These are phyloP conservation scores for Sabellastarte sp. DNA, from an alignment of 2,888 invertebrate genomes.

Conservation along the genomic window DNA sequence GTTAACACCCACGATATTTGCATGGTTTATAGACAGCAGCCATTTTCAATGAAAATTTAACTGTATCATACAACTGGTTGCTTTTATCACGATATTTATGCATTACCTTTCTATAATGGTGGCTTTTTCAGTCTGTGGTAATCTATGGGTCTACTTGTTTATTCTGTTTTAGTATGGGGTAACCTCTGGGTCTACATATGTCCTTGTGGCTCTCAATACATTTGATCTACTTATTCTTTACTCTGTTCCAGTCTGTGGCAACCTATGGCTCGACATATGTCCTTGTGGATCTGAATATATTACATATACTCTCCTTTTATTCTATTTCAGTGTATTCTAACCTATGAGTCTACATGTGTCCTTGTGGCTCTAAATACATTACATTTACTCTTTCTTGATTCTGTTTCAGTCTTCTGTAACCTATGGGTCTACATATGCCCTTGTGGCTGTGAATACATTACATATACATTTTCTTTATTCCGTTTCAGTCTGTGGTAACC, in stretches of 20 bases:
- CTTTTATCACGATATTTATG: too few species aligned
- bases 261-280: slow-evolving; percentile 50
- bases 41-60: too few species aligned
- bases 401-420: slow-evolving; percentile 40
- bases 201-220: slow-evolving; percentile 51
- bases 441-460: slow-evolving; percentile 52
- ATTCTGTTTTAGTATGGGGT: slow-evolving; percentile 40
- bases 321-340: slow-evolving; percentile 39
- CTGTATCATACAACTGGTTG: too few species aligned
- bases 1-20: too few species aligned
- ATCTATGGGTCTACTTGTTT: too few species aligned
- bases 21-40: too few species aligned
- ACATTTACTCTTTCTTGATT: too few species aligned
- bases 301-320: too few species aligned
- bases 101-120: too few species aligned
- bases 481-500: slow-evolving; percentile 40
- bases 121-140: too few species aligned
- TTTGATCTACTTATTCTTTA: too few species aligned
- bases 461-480: too few species aligned
- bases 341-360: slow-evolving; percentile 50
- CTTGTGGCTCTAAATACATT: slow-evolving; percentile 51
- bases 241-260: slow-evolving; percentile 39
- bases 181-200: slow-evolving; percentile 48
- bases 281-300: slow-evolving; percentile 50
- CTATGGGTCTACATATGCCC: slow-evolving; percentile 49